Percentiles rank a stretch among this genome's conserved stretches.
Conservation (phyloP, 2,797 vertebrate genomes). For the Uromys caudimaculatus region DNA sequence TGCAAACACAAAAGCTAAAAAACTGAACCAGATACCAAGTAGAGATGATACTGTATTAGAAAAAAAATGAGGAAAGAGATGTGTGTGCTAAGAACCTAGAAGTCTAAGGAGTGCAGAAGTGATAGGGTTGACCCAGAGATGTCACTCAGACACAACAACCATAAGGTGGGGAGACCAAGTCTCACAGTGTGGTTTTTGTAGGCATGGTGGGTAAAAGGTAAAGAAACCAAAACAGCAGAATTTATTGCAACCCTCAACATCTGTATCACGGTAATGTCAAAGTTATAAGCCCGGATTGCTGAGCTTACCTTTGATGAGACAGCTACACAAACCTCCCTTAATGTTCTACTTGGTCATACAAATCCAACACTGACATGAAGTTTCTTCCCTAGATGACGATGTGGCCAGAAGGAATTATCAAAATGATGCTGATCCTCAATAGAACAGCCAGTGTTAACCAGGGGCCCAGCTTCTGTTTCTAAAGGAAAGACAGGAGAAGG, state of each 20-base stretch:
- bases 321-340: neutral
- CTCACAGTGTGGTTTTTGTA: neutral
- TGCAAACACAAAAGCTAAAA: neutral
- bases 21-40: neutral
- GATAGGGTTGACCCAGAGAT: neutral
- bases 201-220: neutral
- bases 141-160: neutral
- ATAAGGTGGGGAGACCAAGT: accelerated
- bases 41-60: neutral
- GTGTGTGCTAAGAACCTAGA: neutral
- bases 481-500: neutral
- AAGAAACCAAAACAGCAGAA: neutral
- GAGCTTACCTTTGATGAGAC: neutral
- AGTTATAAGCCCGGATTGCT: neutral
- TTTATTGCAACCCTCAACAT: accelerated
- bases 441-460: neutral
- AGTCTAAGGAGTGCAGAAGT: neutral
- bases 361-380: neutral
- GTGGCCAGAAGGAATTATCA: neutral
- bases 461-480: neutral
- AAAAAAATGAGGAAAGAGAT: neutral
- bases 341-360: neutral
- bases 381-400: neutral
- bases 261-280: accelerated
- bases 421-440: neutral